Base-by-base conservation (phyloP, 2,113 vertebrate genomes). In the Origma solitaria region DNA sequence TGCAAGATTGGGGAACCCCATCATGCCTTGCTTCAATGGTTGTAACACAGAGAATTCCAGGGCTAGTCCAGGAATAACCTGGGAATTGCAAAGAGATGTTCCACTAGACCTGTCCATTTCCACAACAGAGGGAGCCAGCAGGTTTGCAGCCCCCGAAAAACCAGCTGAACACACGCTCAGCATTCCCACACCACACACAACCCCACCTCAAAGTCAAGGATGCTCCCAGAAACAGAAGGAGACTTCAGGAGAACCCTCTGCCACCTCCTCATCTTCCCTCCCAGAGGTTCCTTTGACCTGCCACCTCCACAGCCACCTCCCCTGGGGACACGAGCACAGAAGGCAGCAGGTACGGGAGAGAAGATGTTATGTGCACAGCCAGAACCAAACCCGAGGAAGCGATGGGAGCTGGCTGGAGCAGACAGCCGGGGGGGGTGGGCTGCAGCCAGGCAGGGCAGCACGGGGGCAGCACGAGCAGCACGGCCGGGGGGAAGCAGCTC, bases 371-470 rank as follows among this genome's bases (percentile, higher is more conserved):
- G 65, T 88, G 82, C 85, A 45, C 94, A 96, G 95, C 94, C 93
- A 96, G 82, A 96, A 95, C 94, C 94, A 88, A 92, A 71, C 40
- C 86, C 8, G 1, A 84, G 82, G 72, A 95, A 95, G 93, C 96
- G 86, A 61, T 10, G 76, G 64, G 94, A 90, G 93, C 71, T 86
- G 76, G 60, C 83, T 37, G 7, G 76, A 95, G 71, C 73, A 86
- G 66, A 77, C 2, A 94, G 94, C 84, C 28, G 38, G 42, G 71
- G 71, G 86, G 81, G 53, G 50, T 42, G 88, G 71, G 90, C 84
- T 96, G 8, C 33, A 82, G 87, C 76, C 93, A 96, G 93, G 92
- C 92, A 31, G 45, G 88, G 90, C 90, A 88, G 90, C 91, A 94
- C 88, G 30, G 71, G 30, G 90, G 90, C 96, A 97, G 93, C 82